Evolutionary conservation across 2,797 vertebrate genomes (phyloP), one percentile per base, ranked within the genome.

Genomic region (Enteromius fasciolatus): DNA sequence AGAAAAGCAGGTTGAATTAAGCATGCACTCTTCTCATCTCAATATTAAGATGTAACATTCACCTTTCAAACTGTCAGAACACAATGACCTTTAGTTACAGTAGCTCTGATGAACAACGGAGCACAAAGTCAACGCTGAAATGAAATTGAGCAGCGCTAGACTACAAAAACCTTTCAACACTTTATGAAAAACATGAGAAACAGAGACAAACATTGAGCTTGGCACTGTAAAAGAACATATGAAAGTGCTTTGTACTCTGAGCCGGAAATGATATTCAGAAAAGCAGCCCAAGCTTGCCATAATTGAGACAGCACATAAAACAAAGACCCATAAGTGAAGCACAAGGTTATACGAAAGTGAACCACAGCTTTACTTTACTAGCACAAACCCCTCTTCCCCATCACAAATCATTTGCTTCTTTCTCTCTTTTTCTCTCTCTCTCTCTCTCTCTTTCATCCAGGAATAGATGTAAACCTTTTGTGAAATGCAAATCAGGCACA

Each of bases 401-500:
- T 79, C 76, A 86, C 82, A 84, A 73, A 78, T 80, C 77, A 82
- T 78, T 85, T 74, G 33, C 69, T 78, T 75, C 59, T 76, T 61
- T 80, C 76, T 81, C 33, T 59, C 59, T 44, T 2, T 80, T 33
- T 44, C 61, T 39, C 61, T 41, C 54, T 28, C 28, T 78, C 28
- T 44, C 11, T 80, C 61, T 39, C 61, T 41, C 54, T 28, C 28
- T 78, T 68, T 80, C 69, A 74, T 76, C 59, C 78, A 75, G 57
- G 74, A 84, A 85, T 86, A 88, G 86, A 89, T 85, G 87, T 88
- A 87, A 86, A 83, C 74, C 84, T 86, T 87, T 88, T 88, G 85
- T 90, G 88, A 89, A 87, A 89, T 89, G 85, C 86, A 87, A 88
- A 90, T 90, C 41, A 87, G 73, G 78, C 72, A 57, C 28, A 79